Evolutionary conservation across 2,888 invertebrate species (phyloP), one percentile per base, ranked within the genome.

Genomic region (Piscicola geometra): DNA sequence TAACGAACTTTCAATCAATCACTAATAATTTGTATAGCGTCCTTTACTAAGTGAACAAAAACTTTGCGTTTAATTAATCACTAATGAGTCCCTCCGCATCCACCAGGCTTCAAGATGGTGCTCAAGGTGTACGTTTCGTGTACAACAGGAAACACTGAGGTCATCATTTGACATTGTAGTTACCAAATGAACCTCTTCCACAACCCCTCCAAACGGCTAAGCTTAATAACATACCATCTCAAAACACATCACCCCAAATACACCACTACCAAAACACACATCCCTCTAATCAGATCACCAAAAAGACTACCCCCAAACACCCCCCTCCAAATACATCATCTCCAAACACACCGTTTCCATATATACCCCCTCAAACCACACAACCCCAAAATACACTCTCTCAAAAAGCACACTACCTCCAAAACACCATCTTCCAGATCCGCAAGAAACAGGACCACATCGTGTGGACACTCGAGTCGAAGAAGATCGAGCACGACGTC

Each of bases 401-500:
- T 47, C 9, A 47, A 47, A 47, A 47, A 47, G 21, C 21, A 47
- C 50, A n/a, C 50, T 47, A 47, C 9, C 21, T 9, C 9, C 9
- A 47, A 47, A 47, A 47, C 50, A 47, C 50, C 9, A 9, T 15
- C 50, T 15, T 21, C 9, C 76, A 97, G 97, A 93, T 97, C 80
- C 94, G 94, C 87, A 97, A 96, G 87, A 90, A 94, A 81, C 96
- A 97, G 86, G 94, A 94, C 85, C 90, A 94, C 80, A 93, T 97
- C 76, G 86, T 92, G 82, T 93, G 96, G 91, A 93, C 95, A 83
- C 87, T 98, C 82, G 94, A 95, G 83, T 93, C 94, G 81, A 92
- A 93, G 88, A 90, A 89, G 86, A 91, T 98, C 81, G 90, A 91
- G 82, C 95, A 94, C 86, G 91, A 93, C 85, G 88, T 90, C 78